These are phyloP conservation scores for Callipepla squamata DNA, from an alignment of 2,113 vertebrate species.

Conservation along the genomic window DNA sequence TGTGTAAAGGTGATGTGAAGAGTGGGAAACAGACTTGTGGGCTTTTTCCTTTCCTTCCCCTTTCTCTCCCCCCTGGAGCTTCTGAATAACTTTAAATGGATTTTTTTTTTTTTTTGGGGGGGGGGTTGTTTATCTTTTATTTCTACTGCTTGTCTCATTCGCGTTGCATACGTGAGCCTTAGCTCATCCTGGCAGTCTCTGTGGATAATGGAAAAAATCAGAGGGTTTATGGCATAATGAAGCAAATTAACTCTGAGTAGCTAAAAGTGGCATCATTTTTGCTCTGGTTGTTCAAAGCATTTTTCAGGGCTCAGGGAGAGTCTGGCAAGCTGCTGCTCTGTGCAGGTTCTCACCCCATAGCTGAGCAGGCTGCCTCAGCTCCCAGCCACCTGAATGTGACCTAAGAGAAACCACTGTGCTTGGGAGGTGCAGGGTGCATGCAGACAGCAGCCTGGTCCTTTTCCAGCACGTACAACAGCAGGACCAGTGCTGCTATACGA, in stretches of 20 bases:
- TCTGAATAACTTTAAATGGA: not conserved
- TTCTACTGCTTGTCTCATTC: not conserved
- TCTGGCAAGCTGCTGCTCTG: not conserved
- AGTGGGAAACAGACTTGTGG: not conserved
- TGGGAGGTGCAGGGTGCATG: not conserved
- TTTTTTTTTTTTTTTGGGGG: no score
- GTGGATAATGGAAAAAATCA: not conserved
- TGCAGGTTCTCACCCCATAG: not conserved
- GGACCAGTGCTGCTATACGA: not conserved
- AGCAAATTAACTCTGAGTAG: constrained; percentile 21
- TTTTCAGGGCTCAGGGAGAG: not conserved
- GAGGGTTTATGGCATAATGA: not conserved
- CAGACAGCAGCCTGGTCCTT: not conserved
- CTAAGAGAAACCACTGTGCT: not conserved
- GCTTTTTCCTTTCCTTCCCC: not conserved
- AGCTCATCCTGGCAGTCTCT: constrained; percentile 3
- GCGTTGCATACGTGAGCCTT: not conserved
- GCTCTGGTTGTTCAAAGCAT: not conserved
- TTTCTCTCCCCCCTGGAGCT: not conserved
- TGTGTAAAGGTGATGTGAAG: not conserved
- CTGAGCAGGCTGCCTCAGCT: not conserved
- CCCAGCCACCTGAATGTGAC: not conserved
- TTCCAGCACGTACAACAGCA: not conserved
- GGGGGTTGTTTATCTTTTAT: not conserved
- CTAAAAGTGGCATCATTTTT: constrained; percentile 32